These are phyloP conservation scores for Drosophila pseudotakahashii DNA, from an alignment of 2,888 invertebrate genomes.

Conservation along the genomic window DNA sequence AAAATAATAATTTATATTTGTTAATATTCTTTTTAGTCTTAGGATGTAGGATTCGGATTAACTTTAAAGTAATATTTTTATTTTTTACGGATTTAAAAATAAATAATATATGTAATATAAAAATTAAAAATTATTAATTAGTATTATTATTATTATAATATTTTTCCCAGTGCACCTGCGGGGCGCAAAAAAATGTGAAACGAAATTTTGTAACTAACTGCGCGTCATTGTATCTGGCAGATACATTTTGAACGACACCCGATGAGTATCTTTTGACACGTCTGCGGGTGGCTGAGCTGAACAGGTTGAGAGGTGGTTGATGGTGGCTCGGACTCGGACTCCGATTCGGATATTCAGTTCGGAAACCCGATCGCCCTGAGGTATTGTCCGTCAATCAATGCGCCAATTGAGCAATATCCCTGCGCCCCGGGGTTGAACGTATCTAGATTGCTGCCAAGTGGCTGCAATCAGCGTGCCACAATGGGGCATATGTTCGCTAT, in stretches of 20 bases:
- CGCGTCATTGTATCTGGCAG: slow-evolving; percentile 21
- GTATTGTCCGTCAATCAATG: slow-evolving; percentile 24
- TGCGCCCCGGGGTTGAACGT: slow-evolving; percentile 1
- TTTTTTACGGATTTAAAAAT: too few relatives aligned
- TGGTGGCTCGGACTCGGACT: background rate
- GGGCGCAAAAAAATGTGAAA: slow-evolving; percentile 42
- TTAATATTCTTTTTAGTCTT: too few relatives aligned
- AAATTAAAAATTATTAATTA: too few relatives aligned
- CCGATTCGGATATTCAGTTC: background rate
- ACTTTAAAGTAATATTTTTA: background rate
- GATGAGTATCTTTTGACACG: slow-evolving; percentile 24
- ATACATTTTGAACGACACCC: slow-evolving; percentile 41
- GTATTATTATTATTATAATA: too few relatives aligned
- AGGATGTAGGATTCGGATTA: too few relatives aligned
- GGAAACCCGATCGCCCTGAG: slow-evolving; percentile 17
- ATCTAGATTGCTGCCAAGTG: slow-evolving; percentile 16
- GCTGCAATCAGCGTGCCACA: slow-evolving; percentile 11
- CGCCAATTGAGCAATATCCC: slow-evolving; percentile 27
- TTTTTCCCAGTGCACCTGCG: slow-evolving; percentile 3
- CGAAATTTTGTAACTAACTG: slow-evolving; percentile 42
- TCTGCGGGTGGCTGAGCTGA: slow-evolving; percentile 10
- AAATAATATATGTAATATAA: too few relatives aligned
- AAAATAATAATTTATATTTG: too few relatives aligned
- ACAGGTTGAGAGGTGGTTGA: slow-evolving; percentile 24
- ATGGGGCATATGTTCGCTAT: slow-evolving; percentile 1